Percentiles rank a stretch among this genome's conserved stretches.
Conservation (phyloP, 2,113 vertebrate species). For the Ctenodactylus gundi region DNA sequence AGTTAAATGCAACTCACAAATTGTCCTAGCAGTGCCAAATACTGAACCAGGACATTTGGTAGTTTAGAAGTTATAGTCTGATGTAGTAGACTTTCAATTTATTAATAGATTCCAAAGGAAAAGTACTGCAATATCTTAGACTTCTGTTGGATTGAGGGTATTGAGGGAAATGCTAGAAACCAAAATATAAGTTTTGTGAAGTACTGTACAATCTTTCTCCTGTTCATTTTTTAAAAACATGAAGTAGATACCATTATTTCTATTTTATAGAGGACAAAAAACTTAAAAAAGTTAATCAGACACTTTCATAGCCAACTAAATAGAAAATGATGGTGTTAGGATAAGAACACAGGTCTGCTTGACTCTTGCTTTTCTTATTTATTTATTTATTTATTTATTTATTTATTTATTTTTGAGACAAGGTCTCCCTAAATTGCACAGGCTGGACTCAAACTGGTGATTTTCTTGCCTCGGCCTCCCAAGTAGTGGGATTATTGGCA, state of each 20-base stretch:
- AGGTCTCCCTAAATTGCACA: no score
- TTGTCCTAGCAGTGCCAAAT: not conserved
- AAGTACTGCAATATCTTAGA: not conserved
- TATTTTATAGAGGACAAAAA: not conserved
- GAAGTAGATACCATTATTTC: not conserved
- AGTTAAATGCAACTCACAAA: constrained; percentile 26
- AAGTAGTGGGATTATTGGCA: no score
- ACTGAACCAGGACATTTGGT: not conserved
- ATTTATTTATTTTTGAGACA: no score
- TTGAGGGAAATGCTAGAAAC: constrained; percentile 20
- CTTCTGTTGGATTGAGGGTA: not conserved
- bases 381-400: no score
- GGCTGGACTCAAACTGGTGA: no score
- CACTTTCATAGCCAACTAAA: not conserved
- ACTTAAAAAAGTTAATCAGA: not conserved
- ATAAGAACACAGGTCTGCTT: not conserved
- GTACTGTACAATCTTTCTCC: not conserved
- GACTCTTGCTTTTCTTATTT: no score
- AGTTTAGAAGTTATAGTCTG: not conserved
- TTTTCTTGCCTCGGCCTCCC: no score
- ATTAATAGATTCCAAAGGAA: not conserved
- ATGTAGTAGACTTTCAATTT: not conserved
- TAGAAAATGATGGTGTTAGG: not conserved
- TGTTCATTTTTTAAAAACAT: not conserved
- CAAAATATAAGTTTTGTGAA: constrained; percentile 10